Evolutionary conservation across 2,888 invertebrate genomes (phyloP), one percentile per base, ranked within the genome.

Genomic region (Cheilosia scutellata): DNA sequence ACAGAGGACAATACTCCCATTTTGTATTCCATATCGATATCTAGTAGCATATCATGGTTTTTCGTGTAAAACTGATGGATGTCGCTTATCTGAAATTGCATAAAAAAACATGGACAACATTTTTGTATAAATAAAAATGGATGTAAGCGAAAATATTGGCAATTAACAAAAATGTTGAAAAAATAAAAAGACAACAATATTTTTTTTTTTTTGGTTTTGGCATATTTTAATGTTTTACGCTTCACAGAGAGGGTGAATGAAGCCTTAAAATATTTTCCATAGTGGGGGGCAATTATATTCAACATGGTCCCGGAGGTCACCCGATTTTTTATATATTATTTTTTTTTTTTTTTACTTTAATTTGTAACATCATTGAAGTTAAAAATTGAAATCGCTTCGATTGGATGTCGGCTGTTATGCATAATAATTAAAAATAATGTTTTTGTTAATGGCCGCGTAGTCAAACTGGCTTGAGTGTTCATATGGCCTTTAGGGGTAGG

Each of bases 41-140:
- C 92, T 7, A 91, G 89, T 31, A 91, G 91, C 78, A 92, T 89
- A 84, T 93, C 92, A n/a, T 94, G 94, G 84, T 95, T 94, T 42
- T 95, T 92, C 0, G 95, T 95, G 92, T 95, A 95, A 92, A 96
- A 96, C 90, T 95, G 95, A 92, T 95, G 95, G 75, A 95, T 94
- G 89, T 95, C 95, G 90, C 95, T 95, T 51, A 95, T 95, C 95
- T 95, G 92, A 2, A 93, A 92, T 58, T 47, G 53, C 79, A 74
- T 29, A 44, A 49, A 55, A 37, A 49, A 49, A 57, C 62, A 66
- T 11, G 4, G 37, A 37, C 37, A 37, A 37, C 9, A 11, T 37
- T 37, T 37, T 37, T 20, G 20, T 27, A 53, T 44, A 51, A 58
- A 37, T 37, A 37, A 37, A 42, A 42, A 60, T 42, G n/a, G 5